Evolutionary conservation across 2,797 vertebrate genomes (phyloP).

Genomic region (Rhynchonycteris naso): DNA sequence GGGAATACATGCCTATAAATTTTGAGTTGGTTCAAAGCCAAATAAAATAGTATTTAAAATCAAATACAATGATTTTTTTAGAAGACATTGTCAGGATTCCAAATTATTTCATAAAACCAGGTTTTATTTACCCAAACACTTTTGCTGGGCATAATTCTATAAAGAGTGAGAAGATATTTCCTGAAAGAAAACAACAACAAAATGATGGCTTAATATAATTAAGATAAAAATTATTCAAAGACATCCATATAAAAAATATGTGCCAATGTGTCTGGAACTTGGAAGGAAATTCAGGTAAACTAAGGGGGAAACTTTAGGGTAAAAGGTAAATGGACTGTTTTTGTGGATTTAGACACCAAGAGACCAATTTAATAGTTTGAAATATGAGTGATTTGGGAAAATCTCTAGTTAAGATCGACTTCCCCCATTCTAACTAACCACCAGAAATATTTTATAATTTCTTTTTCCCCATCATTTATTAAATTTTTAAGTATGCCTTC

Average conservation of each 20-base stretch:
- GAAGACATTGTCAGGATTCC: background rate
- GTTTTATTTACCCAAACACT: background rate
- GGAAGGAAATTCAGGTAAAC: background rate
- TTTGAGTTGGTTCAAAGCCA: background rate
- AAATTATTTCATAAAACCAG: background rate
- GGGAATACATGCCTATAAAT: background rate
- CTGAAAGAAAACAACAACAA: slow-evolving; percentile 23
- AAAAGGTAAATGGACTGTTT: background rate
- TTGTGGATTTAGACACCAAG: background rate
- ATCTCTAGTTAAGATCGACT: background rate
- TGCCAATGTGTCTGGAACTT: background rate
- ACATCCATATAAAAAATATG: background rate
- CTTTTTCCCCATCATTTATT: background rate
- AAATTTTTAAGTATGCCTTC: background rate
- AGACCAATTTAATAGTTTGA: background rate
- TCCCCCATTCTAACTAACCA: background rate
- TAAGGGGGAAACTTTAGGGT: background rate
- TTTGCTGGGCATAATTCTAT: background rate
- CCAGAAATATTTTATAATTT: background rate
- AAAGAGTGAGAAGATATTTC: slow-evolving; percentile 5
- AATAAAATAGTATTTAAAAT: slow-evolving; percentile 48
- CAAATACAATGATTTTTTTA: background rate
- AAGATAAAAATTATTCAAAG: background rate
- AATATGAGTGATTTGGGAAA: background rate
- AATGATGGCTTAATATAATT: background rate